Evolutionary conservation across 2,113 vertebrate species (phyloP).

Genomic region (Trogon melanurus): DNA sequence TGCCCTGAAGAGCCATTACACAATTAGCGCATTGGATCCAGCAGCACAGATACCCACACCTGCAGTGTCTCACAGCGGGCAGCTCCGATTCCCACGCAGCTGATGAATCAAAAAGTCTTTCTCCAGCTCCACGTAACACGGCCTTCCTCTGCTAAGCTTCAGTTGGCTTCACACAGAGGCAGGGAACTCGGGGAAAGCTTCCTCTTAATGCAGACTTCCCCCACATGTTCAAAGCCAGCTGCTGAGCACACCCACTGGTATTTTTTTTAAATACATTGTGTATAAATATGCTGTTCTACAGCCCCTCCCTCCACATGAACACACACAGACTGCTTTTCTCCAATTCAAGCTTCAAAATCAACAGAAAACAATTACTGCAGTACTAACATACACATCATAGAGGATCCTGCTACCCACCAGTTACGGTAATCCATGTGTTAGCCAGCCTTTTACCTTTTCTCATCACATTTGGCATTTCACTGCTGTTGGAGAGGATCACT

Average conservation of each 20-base stretch:
- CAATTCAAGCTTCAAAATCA: background rate
- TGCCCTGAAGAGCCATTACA: background rate
- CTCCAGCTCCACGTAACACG: background rate
- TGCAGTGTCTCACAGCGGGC: background rate
- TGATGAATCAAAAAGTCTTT: background rate
- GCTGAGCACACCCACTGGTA: background rate
- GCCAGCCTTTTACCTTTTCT: background rate
- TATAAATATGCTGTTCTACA: background rate
- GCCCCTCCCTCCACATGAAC: background rate
- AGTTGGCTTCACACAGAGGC: background rate
- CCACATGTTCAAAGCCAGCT: background rate
- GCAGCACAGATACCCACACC: background rate
- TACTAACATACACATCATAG: background rate
- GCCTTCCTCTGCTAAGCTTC: background rate
- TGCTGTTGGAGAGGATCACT: background rate
- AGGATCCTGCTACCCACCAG: background rate
- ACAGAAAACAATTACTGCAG: background rate
- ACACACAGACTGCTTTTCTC: background rate
- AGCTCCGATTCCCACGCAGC: fast-evolving
- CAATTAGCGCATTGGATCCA: background rate
- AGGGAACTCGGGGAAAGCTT: background rate
- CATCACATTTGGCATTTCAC: background rate
- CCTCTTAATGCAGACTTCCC: background rate
- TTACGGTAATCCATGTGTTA: background rate
- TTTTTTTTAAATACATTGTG: background rate